Evolutionary conservation across 2,797 vertebrate genomes (phyloP), one percentile per base, ranked within the genome.

Genomic region (Lepus townsendii): DNA sequence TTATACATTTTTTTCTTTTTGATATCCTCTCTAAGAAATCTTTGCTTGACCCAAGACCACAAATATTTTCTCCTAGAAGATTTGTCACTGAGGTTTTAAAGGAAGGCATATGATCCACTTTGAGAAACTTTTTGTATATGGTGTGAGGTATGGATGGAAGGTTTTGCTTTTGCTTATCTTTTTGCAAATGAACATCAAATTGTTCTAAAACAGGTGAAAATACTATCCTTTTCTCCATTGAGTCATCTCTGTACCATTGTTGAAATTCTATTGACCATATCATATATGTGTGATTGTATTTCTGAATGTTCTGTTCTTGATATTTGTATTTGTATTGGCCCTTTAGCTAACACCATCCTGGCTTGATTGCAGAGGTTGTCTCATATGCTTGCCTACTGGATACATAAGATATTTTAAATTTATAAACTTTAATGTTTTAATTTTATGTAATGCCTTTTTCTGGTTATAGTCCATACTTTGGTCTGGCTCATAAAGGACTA

Each of bases 401-500:
- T 71, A 71, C 4, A 13, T 32, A 83, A 30, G 35, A 35, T 90
- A 65, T 32, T 88, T 78, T 91, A 90, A 76, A 62, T 68, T 82
- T 42, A 17, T 73, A 82, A 82, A 65, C 83, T 79, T 83, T 83
- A 73, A 77, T 42, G 7, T 16, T 60, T 78, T 75, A 66, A 86
- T 83, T 57, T 71, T 87, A 30, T 77, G 62, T 62, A 57, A 75
- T 80, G 27, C 35, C 24, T 88, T 27, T 69, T 42, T 62, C 27
- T 90, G n/a, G 60, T 88, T 57, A 72, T 3, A 79, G 16, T 42
- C 30, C 24, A 69, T 87, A 22, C 27, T 79, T 71, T 57, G n/a
- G 20, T 57, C 30, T 86, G 57, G 82, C 30, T 24, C 35, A 8
- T 84, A 63, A 84, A 83, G 30, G 27, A 4, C 19, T 26, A 24